Conservation (phyloP, 2,888 invertebrate species). For the Mamestra brassicae region DNA sequence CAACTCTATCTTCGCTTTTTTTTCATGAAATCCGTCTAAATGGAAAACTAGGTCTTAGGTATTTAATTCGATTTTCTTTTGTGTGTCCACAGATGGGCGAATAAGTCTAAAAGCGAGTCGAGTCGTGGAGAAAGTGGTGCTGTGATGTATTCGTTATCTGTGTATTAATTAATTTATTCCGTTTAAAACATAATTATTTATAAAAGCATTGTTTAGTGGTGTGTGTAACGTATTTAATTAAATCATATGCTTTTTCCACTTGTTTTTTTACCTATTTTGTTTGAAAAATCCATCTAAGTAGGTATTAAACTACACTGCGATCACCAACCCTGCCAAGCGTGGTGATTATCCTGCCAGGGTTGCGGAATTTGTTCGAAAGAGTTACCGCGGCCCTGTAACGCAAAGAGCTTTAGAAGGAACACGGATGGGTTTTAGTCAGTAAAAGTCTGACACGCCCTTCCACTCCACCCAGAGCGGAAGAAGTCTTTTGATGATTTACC, state of each 20-base stretch:
- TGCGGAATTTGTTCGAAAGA: too few relatives aligned
- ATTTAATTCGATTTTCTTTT: constrained; percentile 24
- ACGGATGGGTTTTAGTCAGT: too few relatives aligned
- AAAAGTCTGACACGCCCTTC: too few relatives aligned
- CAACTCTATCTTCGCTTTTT: too few relatives aligned
- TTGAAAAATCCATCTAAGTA: too few relatives aligned
- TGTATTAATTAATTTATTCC: constrained; percentile 43
- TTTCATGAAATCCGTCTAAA: background rate
- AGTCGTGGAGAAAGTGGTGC: constrained; percentile 83
- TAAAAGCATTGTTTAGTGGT: constrained; percentile 59
- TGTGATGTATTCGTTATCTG: constrained; percentile 68
- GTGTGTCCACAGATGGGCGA: constrained; percentile 82
- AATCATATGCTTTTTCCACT: constrained; percentile 39
- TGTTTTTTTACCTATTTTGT: constrained; percentile 18
- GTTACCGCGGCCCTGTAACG: too few relatives aligned
- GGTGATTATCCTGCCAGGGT: too few relatives aligned
- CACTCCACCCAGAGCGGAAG: too few relatives aligned
- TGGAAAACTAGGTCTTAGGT: background rate
- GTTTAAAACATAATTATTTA: constrained; percentile 39
- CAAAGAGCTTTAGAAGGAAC: too few relatives aligned
- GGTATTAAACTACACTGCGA: too few relatives aligned
- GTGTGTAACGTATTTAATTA: constrained; percentile 57
- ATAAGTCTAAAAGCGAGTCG: constrained; percentile 88
- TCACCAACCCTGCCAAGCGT: too few relatives aligned
- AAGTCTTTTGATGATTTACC: too few relatives aligned